phyloP scores from a whole-genome alignment of 2,797 vertebrate species.

The Sarcoramphus papa region DNA sequence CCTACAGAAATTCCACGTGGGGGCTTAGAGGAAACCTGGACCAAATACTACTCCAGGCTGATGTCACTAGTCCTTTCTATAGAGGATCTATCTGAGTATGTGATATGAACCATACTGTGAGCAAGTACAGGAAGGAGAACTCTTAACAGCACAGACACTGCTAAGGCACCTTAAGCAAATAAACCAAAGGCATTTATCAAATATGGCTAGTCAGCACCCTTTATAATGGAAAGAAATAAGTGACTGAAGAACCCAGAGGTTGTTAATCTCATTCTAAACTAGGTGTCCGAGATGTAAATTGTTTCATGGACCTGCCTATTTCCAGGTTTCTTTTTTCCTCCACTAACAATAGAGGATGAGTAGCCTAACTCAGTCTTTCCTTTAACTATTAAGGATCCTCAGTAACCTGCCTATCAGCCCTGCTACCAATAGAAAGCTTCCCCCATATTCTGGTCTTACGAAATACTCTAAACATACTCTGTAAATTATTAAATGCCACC shows the following conservation, averaged over 20 bases:
- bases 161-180: background rate
- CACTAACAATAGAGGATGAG: background rate
- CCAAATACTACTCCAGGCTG: background rate
- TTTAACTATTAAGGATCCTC: background rate
- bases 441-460: background rate
- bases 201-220: background rate
- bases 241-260: background rate
- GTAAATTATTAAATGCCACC: background rate
- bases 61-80: background rate
- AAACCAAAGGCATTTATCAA: background rate
- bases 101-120: background rate
- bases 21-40: background rate
- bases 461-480: background rate
- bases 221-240: background rate
- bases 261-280: background rate
- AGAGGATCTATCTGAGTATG: background rate
- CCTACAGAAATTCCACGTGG: background rate
- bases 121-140: background rate
- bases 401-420: background rate
- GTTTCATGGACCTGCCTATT: background rate
- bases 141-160: background rate
- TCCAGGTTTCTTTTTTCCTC: background rate
- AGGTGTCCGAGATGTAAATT: background rate
- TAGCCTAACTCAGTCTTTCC: background rate
- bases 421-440: background rate